Base-by-base conservation (phyloP, 2,888 invertebrate genomes). In the Erebia ligea region DNA sequence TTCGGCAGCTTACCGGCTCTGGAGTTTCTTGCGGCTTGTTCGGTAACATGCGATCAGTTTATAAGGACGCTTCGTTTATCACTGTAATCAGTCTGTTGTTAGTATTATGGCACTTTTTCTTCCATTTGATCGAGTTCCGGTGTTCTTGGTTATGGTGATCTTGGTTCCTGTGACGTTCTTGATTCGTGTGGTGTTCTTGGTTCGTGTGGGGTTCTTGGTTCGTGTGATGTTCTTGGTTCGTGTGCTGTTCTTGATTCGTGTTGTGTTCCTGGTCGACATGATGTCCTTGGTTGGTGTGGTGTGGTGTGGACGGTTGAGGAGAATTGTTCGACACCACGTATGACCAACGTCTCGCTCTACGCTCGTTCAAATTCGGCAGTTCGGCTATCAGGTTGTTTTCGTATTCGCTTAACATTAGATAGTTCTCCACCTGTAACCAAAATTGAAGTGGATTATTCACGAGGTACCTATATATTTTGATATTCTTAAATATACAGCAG, bases 311-410 rank as follows among this genome's bases (percentile, higher is more conserved):
- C 10, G 82, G 76, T 76, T 85, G 87, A 0, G 87, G 86, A 5
- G 82, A 80, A 69, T 77, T 79, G 78, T 89, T 90, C 42, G 88
- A 89, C 10, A 94, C 94, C 2, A 96, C 96, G 72, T 96, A 88
- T 13, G 96, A 96, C 96, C 96, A 96, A 62, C 96, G 94, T 59
- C 96, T 90, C 15, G 95, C 95, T 74, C 95, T 95, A 58, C 96
- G 94, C 84, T 96, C 96, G 87, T 95, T 94, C 80, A 96, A 92
- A 79, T 95, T 95, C 21, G 96, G 96, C 90, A 96, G 94, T 85
- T 97, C 97, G 1, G 96, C 96, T 81, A 96, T 96, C 72, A 97
- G 90, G 86, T 97, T 97, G 90, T 97, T 97, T 86, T 97, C 97
- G 86, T 97, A 97, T 87, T 97, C 97, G 81, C 97, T 97, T 76